These are phyloP conservation scores for Apocheima hispidaria DNA, from an alignment of 2,888 invertebrate species.

Conservation along the genomic window DNA sequence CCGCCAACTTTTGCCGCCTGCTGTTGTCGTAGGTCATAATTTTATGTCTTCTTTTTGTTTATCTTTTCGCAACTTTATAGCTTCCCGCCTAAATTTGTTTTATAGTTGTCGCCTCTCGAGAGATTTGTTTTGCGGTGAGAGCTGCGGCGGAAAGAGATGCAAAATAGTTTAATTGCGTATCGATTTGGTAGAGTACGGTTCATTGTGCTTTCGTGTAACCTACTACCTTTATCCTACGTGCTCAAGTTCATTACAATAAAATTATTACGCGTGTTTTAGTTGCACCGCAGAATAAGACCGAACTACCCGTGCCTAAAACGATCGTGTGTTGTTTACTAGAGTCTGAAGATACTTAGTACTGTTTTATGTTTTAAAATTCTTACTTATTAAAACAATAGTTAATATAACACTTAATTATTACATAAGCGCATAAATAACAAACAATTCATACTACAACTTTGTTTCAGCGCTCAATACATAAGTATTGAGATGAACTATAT, in stretches of 20 bases:
- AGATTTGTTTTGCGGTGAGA: slow-evolving; percentile 20
- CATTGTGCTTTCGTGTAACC: slow-evolving; percentile 11
- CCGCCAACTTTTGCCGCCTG: slow-evolving; percentile 85
- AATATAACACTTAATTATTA: neutral
- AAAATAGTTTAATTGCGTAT: slow-evolving; percentile 28
- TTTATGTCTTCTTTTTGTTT: slow-evolving; percentile 86
- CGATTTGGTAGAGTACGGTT: slow-evolving; percentile 15
- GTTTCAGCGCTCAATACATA: neutral
- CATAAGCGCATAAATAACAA: too few species aligned
- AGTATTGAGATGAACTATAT: neutral
- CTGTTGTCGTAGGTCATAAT: slow-evolving; percentile 86
- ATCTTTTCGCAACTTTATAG: slow-evolving; percentile 85
- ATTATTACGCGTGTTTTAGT: neutral
- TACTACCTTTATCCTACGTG: slow-evolving; percentile 9
- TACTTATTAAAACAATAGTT: neutral
- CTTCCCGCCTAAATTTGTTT: slow-evolving; percentile 73
- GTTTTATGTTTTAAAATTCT: neutral
- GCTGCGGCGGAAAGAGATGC: slow-evolving; percentile 11
- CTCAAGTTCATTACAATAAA: slow-evolving; percentile 19
- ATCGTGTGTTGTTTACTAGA: slow-evolving; percentile 7
- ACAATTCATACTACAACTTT: neutral
- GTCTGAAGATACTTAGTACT: neutral
- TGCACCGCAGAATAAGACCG: too few species aligned
- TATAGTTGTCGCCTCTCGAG: slow-evolving; percentile 47
- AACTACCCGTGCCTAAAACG: too few species aligned